Evolutionary conservation across 2,113 vertebrate genomes (phyloP).

Genomic region (Colossoma macropomum): DNA sequence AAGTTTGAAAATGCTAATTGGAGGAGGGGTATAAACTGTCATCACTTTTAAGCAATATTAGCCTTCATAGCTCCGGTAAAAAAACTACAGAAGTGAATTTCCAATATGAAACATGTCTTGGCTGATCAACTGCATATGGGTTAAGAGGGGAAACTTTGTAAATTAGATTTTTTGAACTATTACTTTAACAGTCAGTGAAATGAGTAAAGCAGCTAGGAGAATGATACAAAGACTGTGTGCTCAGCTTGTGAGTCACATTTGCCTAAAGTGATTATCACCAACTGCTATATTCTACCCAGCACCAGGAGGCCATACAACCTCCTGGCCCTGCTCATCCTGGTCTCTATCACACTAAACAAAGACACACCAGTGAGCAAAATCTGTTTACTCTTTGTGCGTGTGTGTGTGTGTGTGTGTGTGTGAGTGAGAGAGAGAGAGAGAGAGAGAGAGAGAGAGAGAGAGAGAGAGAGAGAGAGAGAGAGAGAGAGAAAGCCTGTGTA

Average conservation of each 20-base stretch:
- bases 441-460: too few relatives aligned
- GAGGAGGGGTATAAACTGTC: too few relatives aligned
- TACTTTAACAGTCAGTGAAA: constrained; percentile 8
- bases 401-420: too few relatives aligned
- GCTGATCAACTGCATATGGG: neutral
- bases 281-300: constrained; percentile 9
- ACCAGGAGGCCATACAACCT: constrained; percentile 37
- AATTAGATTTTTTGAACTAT: neutral
- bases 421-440: too few relatives aligned
- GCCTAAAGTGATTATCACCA: constrained; percentile 45
- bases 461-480: too few relatives aligned
- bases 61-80: too few relatives aligned
- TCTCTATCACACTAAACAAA: constrained; percentile 31
- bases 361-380: constrained; percentile 11
- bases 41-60: too few relatives aligned
- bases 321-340: constrained; percentile 16
- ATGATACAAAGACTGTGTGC: constrained; percentile 39
- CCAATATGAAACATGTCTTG: too few relatives aligned
- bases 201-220: constrained; percentile 7
- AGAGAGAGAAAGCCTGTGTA: neutral
- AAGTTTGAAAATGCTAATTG: too few relatives aligned
- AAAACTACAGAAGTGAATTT: too few relatives aligned
- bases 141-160: neutral
- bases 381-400: neutral
- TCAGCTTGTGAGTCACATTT: constrained; percentile 42